These are phyloP conservation scores for Numida meleagris DNA, from an alignment of 2,113 vertebrate species.

Conservation along the genomic window DNA sequence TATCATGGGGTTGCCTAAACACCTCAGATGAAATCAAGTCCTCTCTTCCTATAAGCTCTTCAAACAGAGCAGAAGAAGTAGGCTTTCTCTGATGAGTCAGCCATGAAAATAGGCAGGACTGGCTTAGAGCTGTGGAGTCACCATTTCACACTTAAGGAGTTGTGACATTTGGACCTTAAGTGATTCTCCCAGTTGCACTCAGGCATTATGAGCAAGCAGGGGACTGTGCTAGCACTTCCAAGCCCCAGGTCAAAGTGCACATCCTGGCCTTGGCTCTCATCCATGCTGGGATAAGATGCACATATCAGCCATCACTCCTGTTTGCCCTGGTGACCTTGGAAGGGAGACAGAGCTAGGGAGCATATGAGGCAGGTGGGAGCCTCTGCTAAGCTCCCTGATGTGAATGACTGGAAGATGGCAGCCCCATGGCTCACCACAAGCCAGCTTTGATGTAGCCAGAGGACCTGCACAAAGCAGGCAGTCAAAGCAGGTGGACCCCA, in stretches of 20 bases:
- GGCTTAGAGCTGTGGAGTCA: background rate
- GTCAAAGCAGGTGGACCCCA: background rate
- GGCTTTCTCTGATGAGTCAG: background rate
- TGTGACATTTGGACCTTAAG: background rate
- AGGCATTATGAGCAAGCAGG: background rate
- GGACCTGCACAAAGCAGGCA: background rate
- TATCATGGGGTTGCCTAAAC: background rate
- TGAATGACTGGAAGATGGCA: background rate
- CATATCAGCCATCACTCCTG: background rate
- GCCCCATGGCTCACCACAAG: background rate
- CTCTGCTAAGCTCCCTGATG: background rate
- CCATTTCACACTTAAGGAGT: background rate
- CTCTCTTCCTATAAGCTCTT: background rate
- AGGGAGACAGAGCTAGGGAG: background rate
- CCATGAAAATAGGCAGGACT: background rate
- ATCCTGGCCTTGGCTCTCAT: background rate
- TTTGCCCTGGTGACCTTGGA: background rate
- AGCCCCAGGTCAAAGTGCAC: background rate
- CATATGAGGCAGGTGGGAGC: background rate
- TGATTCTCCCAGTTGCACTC: background rate
- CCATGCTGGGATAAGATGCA: background rate
- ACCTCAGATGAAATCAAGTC: background rate
- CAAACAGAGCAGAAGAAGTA: background rate
- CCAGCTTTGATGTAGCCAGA: background rate
- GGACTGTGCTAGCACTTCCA: background rate